Evolutionary conservation across 1,140 invertebrate species (phyloP).

Genomic region (Polypedilum pembai): DNA sequence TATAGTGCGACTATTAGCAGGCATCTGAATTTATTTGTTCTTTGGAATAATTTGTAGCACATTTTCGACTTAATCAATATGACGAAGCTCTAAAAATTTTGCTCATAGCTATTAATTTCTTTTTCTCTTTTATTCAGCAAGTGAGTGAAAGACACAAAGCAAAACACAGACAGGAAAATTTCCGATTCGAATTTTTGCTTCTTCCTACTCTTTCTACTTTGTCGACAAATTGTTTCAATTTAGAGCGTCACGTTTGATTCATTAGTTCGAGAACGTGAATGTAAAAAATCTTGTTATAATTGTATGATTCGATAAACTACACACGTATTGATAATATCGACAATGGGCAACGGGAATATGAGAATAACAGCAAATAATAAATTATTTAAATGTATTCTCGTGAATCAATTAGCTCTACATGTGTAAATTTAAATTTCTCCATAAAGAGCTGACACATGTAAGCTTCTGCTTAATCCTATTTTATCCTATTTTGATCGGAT

Average conservation of each 20-base stretch:
- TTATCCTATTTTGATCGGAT: too few species aligned
- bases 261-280: slow-evolving; percentile 17
- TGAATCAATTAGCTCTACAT: too few species aligned
- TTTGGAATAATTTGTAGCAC: neutral
- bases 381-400: too few species aligned
- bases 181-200: neutral
- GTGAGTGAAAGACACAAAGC: neutral
- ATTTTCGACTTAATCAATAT: neutral
- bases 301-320: neutral
- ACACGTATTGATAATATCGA: too few species aligned
- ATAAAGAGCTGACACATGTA: too few species aligned
- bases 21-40: neutral
- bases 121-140: too few species aligned
- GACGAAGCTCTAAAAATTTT: too few species aligned
- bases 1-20: neutral
- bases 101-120: too few species aligned
- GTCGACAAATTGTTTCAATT: slow-evolving; percentile 7
- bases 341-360: too few species aligned
- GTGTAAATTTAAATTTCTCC: too few species aligned
- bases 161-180: neutral
- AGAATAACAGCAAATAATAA: too few species aligned
- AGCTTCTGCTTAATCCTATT: too few species aligned
- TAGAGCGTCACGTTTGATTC: slow-evolving; percentile 16
- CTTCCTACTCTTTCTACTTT: neutral
- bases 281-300: slow-evolving; percentile 8